Evolutionary conservation across 1,140 invertebrate species (phyloP).

Genomic region (Grapholita molesta): DNA sequence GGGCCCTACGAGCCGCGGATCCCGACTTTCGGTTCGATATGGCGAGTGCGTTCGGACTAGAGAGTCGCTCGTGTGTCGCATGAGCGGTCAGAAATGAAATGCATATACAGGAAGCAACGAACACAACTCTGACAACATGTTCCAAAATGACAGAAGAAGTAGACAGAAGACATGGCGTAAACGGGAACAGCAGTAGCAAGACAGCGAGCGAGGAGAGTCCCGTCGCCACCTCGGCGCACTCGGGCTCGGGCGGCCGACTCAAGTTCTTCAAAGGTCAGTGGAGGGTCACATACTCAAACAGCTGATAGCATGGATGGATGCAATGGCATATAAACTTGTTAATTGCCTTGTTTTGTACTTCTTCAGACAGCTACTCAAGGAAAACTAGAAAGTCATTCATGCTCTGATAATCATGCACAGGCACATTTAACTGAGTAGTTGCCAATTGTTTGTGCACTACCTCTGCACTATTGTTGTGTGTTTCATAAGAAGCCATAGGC

Average conservation of each 20-base stretch:
- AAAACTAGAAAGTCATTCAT: conserved; percentile 76
- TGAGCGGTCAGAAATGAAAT: conserved; percentile 77
- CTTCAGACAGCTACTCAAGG: conserved; percentile 28
- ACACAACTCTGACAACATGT: conserved; percentile 81
- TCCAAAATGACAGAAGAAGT: conserved; percentile 82
- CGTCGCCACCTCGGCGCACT: conserved; percentile 51
- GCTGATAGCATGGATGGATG: no score
- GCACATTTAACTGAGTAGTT: conserved; percentile 60
- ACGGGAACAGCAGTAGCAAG: conserved; percentile 80
- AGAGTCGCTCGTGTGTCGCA: conserved; percentile 59
- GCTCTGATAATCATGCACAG: conserved; percentile 74
- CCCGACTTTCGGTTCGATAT: conserved; percentile 52
- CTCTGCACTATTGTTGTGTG: conserved; percentile 62
- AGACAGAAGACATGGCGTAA: conserved; percentile 81
- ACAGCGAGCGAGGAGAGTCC: conserved; percentile 60
- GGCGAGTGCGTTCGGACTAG: conserved; percentile 63
- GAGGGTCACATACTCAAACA: not conserved
- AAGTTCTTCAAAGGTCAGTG: conserved; percentile 81
- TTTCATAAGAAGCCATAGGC: conserved; percentile 56
- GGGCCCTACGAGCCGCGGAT: conserved; percentile 48
- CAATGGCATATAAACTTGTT: not conserved
- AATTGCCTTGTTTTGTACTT: conserved; percentile 13
- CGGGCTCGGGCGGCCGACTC: conserved; percentile 77
- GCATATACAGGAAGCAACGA: conserved; percentile 78
- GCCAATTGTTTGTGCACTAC: conserved; percentile 63